phyloP scores from a whole-genome alignment of 2,888 invertebrate genomes.

The Cremastinae sp. region DNA sequence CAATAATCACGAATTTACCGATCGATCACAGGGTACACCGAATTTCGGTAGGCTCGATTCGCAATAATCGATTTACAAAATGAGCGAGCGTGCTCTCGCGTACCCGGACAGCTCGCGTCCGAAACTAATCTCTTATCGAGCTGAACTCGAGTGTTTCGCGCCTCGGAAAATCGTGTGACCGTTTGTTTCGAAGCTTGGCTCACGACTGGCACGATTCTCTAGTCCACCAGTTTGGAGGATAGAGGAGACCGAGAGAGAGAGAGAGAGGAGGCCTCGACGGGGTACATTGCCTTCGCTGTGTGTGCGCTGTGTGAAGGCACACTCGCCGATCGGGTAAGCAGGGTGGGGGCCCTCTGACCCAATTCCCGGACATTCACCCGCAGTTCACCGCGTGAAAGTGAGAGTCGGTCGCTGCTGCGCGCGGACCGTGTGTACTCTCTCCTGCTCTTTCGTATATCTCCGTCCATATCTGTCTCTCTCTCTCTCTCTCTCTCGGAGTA shows the following conservation, averaged over 20 bases:
- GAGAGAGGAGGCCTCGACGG: conserved; percentile 72
- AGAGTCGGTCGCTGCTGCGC: conserved; percentile 82
- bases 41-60: too few relatives aligned
- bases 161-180: conserved; percentile 70
- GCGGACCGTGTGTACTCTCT: conserved; percentile 43
- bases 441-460: conserved; percentile 52
- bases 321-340: conserved; percentile 77
- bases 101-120: too few relatives aligned
- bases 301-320: conserved; percentile 75
- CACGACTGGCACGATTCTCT: conserved; percentile 78
- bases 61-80: too few relatives aligned
- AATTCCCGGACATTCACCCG: conserved; percentile 89
- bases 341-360: conserved; percentile 87
- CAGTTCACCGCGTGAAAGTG: conserved; percentile 85
- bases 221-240: conserved; percentile 74
- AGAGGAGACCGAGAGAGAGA: conserved; percentile 59
- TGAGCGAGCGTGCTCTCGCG: too few relatives aligned
- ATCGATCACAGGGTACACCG: too few relatives aligned
- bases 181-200: conserved; percentile 78
- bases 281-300: conserved; percentile 82
- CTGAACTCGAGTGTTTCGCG: neutral
- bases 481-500: conserved; percentile 60
- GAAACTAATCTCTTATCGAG: too few relatives aligned
- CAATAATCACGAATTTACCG: too few relatives aligned
- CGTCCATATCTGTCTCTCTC: conserved; percentile 64